phyloP scores from a whole-genome alignment of 2,888 invertebrate species.

The Ochropleura leucogaster region DNA sequence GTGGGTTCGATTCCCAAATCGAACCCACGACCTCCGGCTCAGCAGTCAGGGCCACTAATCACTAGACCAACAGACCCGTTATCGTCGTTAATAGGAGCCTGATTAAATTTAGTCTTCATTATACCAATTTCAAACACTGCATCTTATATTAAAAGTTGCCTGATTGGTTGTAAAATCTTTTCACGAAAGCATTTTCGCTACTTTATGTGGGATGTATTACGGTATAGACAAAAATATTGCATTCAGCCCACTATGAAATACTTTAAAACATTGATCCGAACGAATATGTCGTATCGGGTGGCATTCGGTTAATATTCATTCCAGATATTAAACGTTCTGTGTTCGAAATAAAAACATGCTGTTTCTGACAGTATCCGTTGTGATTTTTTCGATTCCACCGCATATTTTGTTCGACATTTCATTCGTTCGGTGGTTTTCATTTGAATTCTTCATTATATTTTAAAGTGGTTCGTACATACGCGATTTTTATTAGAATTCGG shows the following conservation, averaged over 20 bases:
- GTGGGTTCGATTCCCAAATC: too few species aligned
- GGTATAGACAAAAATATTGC: slow-evolving; percentile 5
- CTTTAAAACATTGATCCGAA: slow-evolving; percentile 69
- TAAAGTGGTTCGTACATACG: slow-evolving; percentile 27
- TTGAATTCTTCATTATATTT: slow-evolving; percentile 46
- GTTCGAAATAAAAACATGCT: slow-evolving; percentile 64
- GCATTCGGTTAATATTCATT: slow-evolving; percentile 69
- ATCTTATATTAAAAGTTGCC: slow-evolving; percentile 9
- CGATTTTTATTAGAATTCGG: slow-evolving; percentile 25
- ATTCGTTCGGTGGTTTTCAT: slow-evolving; percentile 47
- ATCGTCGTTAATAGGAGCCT: too few species aligned
- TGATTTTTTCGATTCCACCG: slow-evolving; percentile 52
- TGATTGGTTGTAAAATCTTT: slow-evolving; percentile 3
- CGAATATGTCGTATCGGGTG: slow-evolving; percentile 64
- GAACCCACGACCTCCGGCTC: too few species aligned
- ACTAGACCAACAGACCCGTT: too few species aligned
- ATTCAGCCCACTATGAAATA: slow-evolving; percentile 67
- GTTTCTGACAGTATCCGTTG: slow-evolving; percentile 49
- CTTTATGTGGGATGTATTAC: background rate
- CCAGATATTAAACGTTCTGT: slow-evolving; percentile 73
- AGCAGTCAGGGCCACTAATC: too few species aligned
- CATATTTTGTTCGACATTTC: slow-evolving; percentile 57
- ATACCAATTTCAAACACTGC: slow-evolving; percentile 18
- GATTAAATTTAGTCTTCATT: slow-evolving; percentile 28
- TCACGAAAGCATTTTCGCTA: background rate